phyloP scores from a whole-genome alignment of 2,888 invertebrate species.

The Eupeodes latifasciatus region DNA sequence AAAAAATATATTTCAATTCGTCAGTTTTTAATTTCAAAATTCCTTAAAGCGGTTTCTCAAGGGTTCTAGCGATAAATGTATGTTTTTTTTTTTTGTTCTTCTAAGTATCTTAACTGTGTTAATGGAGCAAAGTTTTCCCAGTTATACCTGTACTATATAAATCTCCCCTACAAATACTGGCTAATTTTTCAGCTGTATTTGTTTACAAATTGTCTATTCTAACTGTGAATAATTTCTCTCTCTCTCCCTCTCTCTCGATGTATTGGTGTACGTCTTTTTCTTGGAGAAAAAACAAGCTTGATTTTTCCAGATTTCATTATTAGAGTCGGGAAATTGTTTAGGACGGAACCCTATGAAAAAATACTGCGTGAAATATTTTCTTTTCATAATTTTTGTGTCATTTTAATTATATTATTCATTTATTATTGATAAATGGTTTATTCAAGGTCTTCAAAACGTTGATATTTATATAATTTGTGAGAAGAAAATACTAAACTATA shows the following conservation, averaged over 20 bases:
- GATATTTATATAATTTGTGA: conserved; percentile 6
- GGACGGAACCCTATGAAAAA: conserved; percentile 51
- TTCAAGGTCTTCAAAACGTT: conserved; percentile 16
- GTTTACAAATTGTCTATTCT: conserved; percentile 56
- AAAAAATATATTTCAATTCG: not conserved
- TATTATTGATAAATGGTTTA: not conserved
- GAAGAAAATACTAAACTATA: not conserved
- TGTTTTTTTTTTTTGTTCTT: conserved; percentile 45
- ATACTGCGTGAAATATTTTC: conserved; percentile 56
- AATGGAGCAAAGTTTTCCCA: conserved; percentile 74
- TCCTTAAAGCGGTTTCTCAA: conserved; percentile 44
- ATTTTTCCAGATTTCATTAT: conserved; percentile 71
- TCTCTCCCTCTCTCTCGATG: not conserved
- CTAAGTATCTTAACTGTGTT: conserved; percentile 69
- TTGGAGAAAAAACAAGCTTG: conserved; percentile 62
- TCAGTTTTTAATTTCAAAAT: not conserved
- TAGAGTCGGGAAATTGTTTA: conserved; percentile 56
- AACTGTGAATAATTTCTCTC: conserved; percentile 47
- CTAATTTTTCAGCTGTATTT: conserved; percentile 57
- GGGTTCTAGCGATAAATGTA: conserved; percentile 34
- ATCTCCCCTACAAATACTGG: conserved; percentile 48
- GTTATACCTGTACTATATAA: conserved; percentile 54
- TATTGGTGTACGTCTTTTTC: conserved; percentile 38
- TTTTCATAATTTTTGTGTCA: conserved; percentile 7
- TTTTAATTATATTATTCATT: conserved; percentile 36